Conservation (phyloP, 2,888 invertebrate species). For the Bhutanitis thaidina region DNA sequence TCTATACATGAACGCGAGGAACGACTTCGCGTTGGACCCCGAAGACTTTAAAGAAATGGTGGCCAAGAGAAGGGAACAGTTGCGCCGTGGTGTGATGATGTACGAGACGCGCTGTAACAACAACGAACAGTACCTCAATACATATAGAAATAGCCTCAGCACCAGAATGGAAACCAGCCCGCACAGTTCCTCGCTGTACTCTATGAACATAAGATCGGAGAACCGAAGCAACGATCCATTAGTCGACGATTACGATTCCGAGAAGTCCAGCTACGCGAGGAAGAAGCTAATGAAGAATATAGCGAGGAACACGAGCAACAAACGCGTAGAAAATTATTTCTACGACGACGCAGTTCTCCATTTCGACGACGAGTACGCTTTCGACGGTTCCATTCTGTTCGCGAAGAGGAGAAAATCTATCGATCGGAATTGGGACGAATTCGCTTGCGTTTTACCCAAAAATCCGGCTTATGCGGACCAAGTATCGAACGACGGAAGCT, state of each 20-base stretch:
- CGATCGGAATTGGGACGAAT: conserved; percentile 59
- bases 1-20: conserved; percentile 73
- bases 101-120: conserved; percentile 57
- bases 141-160: conserved; percentile 50
- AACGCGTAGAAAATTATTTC: conserved; percentile 63
- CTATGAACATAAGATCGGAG: conserved; percentile 59
- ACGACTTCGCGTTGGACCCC: conserved; percentile 71
- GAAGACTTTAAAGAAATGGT: conserved; percentile 72
- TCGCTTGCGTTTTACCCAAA: conserved; percentile 51
- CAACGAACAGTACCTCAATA: conserved; percentile 52
- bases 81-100: conserved; percentile 62
- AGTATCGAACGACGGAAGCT: conserved; percentile 67
- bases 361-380: conserved; percentile 72
- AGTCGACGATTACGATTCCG: conserved; percentile 72
- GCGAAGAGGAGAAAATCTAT: conserved; percentile 73
- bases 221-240: conserved; percentile 68
- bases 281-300: conserved; percentile 71
- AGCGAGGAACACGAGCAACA: conserved; percentile 57
- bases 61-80: conserved; percentile 63
- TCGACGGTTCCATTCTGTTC: conserved; percentile 70
- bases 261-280: conserved; percentile 68
- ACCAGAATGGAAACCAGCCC: conserved; percentile 51
- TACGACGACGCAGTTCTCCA: conserved; percentile 72
- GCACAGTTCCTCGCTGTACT: conserved; percentile 61
- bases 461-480: conserved; percentile 46